Base-by-base conservation (phyloP, 2,888 invertebrate species). In the Cacoxenus indagator region DNA sequence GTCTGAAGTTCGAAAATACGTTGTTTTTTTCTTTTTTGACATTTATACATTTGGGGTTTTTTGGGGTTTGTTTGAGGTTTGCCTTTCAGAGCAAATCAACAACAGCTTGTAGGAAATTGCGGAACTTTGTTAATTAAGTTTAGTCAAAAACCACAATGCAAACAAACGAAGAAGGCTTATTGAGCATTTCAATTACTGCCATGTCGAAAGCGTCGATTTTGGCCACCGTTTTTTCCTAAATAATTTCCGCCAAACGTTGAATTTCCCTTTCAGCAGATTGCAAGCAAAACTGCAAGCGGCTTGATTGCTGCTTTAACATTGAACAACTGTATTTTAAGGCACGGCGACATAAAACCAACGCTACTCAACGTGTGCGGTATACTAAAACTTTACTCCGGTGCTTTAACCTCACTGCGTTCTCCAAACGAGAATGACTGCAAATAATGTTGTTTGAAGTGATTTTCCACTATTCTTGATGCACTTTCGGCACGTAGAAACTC, bases 401-500 rank as follows among this genome's bases (percentile, higher is more conserved):
- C 9, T 31, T 31, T 31, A 6, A 9, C 31, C 9, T 31, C 9
- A 9, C 31, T 31, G 5, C 9, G 5, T 9, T 31, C 31, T 9
- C 4, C 31, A 31, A n/a, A n/a, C n/a, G n/a, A n/a, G n/a, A n/a
- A 31, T 31, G 31, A 31, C 31, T 31, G 31, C 31, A 31, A 31
- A n/a, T n/a, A n/a, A n/a, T n/a, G 31, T 31, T 31, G 17, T 59
- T 59, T 27, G 22, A 24, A 19, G 9, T 4, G 57, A 11, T 59
- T 27, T 59, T 27, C 8, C 29, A n/a, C 27, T 29, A 59, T 29
- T 37, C 14, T 29, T 59, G 59, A 27, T 26, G 59, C 51, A 48
- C 19, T 48, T 48, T 22, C 51, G 17, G 4, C 11, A 43, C 24
- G 24, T 43, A 45, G 22, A 68, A 72, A 72, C 37, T 66, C 75